Evolutionary conservation across 2,888 invertebrate species (phyloP).

Genomic region (Scaptomyza caliginosa): DNA sequence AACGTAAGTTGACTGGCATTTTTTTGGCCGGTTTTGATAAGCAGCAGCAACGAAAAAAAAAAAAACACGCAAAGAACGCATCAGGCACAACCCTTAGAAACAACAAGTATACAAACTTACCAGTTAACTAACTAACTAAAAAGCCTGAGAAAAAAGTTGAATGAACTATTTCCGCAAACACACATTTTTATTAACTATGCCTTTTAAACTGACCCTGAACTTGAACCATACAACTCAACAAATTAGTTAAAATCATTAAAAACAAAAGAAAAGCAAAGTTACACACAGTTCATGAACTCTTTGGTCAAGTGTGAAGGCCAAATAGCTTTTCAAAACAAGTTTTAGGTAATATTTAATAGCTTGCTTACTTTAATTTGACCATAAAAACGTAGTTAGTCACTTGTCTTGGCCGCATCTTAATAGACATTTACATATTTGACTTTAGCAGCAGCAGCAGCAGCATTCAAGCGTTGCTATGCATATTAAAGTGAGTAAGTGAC

Average conservation of each 20-base stretch:
- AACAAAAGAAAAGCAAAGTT: conserved; percentile 40
- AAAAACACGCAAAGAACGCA: conserved; percentile 34
- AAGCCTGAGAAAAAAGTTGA: no score
- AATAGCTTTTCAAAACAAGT: conserved; percentile 53
- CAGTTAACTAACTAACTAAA: no score
- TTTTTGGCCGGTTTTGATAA: conserved; percentile 49
- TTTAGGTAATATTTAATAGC: conserved; percentile 44
- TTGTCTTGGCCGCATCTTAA: conserved; percentile 17
- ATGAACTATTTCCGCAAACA: conserved; percentile 60
- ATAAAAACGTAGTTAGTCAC: conserved; percentile 20
- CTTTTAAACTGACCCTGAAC: conserved; percentile 63
- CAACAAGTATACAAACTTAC: neutral
- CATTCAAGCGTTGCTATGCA: neutral
- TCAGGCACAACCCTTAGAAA: conserved; percentile 4
- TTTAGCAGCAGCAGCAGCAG: no score
- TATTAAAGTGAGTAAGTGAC: neutral
- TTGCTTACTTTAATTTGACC: neutral
- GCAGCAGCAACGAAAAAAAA: neutral
- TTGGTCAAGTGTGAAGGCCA: conserved; percentile 72
- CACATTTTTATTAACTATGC: conserved; percentile 37
- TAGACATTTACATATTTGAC: conserved; percentile 45
- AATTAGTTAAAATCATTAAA: conserved; percentile 62
- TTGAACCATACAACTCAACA: conserved; percentile 58
- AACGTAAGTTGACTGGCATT: conserved; percentile 61
- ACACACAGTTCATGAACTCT: conserved; percentile 66